phyloP scores from a whole-genome alignment of 2,113 vertebrate species.

The Pseudorasbora parva region DNA sequence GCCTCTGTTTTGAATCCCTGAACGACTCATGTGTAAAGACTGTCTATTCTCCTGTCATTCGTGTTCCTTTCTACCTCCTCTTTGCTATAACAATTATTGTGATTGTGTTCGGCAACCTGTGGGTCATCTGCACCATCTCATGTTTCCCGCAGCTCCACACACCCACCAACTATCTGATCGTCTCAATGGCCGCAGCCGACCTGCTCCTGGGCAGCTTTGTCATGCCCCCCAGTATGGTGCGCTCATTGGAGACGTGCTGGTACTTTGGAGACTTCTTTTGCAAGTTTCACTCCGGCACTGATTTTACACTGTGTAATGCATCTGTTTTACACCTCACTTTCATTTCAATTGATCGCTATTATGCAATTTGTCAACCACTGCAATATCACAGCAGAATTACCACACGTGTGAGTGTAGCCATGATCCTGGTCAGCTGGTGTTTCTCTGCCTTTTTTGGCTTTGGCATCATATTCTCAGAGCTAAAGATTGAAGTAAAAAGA shows the following conservation, averaged over 20 bases:
- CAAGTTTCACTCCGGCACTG: conserved; percentile 78
- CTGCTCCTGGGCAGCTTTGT: conserved; percentile 79
- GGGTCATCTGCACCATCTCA: conserved; percentile 79
- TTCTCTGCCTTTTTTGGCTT: conserved; percentile 79
- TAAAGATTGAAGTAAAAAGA: conserved; percentile 69
- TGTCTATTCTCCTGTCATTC: conserved; percentile 68
- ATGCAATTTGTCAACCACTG: conserved; percentile 52
- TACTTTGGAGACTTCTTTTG: conserved; percentile 82
- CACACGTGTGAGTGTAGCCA: neutral
- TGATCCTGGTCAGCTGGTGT: conserved; percentile 68
- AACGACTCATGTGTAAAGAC: conserved; percentile 78
- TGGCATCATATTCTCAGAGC: conserved; percentile 77
- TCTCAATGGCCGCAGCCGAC: conserved; percentile 81
- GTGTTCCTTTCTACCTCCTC: conserved; percentile 73
- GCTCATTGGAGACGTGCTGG: conserved; percentile 82
- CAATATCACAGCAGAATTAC: conserved; percentile 50
- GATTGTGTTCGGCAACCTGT: conserved; percentile 80
- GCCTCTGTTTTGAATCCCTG: conserved; percentile 70
- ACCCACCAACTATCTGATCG: conserved; percentile 79
- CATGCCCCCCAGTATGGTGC: conserved; percentile 85
- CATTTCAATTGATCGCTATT: conserved; percentile 83
- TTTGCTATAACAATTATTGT: conserved; percentile 75
- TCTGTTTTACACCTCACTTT: conserved; percentile 83
- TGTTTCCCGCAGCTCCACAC: conserved; percentile 81
- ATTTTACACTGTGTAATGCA: conserved; percentile 80